A percentile compares a stretch with the other conserved stretches of the same genome.
Conservation (phyloP, 2,888 invertebrate genomes). For the Dexiosoma caninum region DNA sequence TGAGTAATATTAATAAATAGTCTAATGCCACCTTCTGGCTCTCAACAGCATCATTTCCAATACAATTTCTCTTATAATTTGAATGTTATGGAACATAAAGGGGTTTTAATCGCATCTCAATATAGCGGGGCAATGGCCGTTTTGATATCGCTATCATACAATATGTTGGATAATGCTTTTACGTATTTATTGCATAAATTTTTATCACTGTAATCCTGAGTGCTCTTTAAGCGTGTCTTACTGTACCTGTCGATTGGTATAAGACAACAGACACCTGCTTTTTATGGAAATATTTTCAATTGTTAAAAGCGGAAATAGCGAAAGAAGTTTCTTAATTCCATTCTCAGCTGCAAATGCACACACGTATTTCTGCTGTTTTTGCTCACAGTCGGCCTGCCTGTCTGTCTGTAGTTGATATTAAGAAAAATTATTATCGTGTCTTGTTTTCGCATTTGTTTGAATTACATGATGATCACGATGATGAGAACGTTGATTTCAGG, state of each 20-base stretch:
- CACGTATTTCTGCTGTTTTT: neutral
- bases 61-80: no score
- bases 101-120: neutral
- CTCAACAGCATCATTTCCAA: no score
- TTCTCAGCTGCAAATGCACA: conserved; percentile 16
- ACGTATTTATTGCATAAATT: no score
- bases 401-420: neutral
- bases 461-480: neutral
- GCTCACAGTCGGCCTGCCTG: neutral
- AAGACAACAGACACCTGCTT: conserved; percentile 51
- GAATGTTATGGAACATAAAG: no score
- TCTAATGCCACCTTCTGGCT: no score
- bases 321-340: conserved; percentile 35
- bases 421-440: neutral
- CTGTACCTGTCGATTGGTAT: neutral
- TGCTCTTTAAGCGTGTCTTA: neutral
- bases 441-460: neutral
- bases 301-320: conserved; percentile 42
- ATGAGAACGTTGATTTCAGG: neutral
- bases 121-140: neutral
- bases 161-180: no score
- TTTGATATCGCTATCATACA: no score
- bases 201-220: no score
- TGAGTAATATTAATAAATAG: no score
- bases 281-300: conserved; percentile 30